A percentile compares a stretch with the other conserved stretches of the same genome.
Conservation (phyloP, 2,113 vertebrate genomes). For the Rissa tridactyla region DNA sequence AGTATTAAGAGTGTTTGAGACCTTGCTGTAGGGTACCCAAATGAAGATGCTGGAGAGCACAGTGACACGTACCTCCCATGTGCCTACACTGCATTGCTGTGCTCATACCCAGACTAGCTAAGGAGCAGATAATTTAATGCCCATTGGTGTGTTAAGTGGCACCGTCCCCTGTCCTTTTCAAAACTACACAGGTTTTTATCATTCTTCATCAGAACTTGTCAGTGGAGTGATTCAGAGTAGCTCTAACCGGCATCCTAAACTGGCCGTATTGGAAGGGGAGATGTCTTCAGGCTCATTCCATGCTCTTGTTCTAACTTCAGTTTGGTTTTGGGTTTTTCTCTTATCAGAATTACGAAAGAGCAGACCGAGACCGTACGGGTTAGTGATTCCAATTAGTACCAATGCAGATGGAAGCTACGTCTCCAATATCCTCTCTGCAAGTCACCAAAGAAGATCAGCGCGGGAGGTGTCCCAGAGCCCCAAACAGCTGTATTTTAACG, state of each 20-base stretch:
- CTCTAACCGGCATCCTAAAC: neutral
- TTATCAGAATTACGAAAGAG: slow-evolving; percentile 73
- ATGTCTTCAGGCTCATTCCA: neutral
- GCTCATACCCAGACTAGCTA: neutral
- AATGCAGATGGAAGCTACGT: slow-evolving; percentile 85
- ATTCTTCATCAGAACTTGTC: neutral
- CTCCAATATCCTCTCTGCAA: slow-evolving; percentile 87
- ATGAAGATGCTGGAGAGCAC: neutral
- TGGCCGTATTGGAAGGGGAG: neutral
- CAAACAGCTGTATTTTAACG: slow-evolving; percentile 86
- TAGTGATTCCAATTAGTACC: slow-evolving; percentile 91
- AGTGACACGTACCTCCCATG: fast-evolving
- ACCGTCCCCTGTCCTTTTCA: neutral
- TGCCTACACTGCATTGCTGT: fast-evolving
- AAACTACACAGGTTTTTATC: neutral
- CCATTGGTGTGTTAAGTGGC: fast-evolving
- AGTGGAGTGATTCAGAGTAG: too few species aligned
- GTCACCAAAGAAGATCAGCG: slow-evolving; percentile 81
- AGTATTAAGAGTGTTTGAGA: neutral
- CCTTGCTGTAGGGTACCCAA: neutral
- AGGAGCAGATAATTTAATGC: too few species aligned
- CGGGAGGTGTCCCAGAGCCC: slow-evolving; percentile 71
- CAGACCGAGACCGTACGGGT: slow-evolving; percentile 81
- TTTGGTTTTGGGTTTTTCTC: neutral
- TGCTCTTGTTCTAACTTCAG: neutral